These are phyloP conservation scores for Phaethon lepturus DNA, from an alignment of 2,113 vertebrate species.

Conservation along the genomic window DNA sequence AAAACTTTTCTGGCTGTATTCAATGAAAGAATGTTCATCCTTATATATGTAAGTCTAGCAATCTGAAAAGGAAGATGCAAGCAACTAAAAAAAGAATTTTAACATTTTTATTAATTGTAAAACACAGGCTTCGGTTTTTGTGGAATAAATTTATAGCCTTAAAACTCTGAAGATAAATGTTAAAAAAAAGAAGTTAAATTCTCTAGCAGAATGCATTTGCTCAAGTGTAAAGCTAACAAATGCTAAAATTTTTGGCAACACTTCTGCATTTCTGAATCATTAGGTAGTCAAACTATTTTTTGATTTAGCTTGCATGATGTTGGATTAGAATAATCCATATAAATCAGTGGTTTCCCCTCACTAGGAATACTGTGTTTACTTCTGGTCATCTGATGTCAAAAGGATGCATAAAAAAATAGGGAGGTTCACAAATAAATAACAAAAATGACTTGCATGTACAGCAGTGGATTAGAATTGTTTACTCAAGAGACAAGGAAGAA, in stretches of 20 bases:
- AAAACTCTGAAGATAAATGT: not conserved
- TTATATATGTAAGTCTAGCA: not conserved
- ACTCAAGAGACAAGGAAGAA: not conserved
- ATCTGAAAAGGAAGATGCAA: not conserved
- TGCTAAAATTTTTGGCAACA: constrained; percentile 54
- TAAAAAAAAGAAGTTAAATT: constrained; percentile 26
- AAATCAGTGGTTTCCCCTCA: constrained; percentile 25
- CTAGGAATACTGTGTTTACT: not conserved
- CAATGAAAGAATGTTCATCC: not conserved
- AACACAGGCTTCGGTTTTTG: fast-evolving
- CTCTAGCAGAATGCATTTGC: constrained; percentile 47
- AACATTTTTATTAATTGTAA: not conserved
- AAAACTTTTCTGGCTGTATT: not conserved
- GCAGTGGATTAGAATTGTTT: constrained; percentile 13
- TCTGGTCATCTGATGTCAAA: not conserved
- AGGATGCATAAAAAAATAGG: not conserved
- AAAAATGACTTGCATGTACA: not conserved
- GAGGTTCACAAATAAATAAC: not conserved
- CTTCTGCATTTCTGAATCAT: constrained; percentile 65
- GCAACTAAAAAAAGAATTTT: not conserved
- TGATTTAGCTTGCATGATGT: constrained; percentile 38
- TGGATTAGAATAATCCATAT: constrained; percentile 30
- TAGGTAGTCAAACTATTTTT: constrained; percentile 67
- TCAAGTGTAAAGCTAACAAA: constrained; percentile 61
- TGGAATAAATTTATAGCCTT: not conserved